These are phyloP conservation scores for Sceliomorpha sp. DNA, from an alignment of 2,888 invertebrate genomes.

Conservation along the genomic window DNA sequence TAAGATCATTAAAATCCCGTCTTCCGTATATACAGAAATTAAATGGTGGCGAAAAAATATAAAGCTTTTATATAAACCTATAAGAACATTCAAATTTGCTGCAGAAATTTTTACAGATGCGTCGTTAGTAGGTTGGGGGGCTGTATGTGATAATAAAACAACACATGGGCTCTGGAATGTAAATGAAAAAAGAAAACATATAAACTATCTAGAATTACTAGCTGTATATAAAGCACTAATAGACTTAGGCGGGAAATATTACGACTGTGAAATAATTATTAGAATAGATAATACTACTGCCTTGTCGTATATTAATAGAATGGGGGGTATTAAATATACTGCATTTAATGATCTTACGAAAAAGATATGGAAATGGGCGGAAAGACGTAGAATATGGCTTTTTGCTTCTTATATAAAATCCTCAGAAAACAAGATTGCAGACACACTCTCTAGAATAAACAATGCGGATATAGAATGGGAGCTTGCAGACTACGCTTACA, in stretches of 20 bases:
- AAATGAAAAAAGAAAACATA: no score
- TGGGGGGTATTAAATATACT: no score
- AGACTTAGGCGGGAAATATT: constrained; percentile 29
- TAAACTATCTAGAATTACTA: no score
- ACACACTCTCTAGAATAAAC: constrained; percentile 12
- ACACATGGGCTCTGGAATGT: constrained; percentile 43
- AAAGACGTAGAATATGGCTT: background rate
- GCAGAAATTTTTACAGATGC: constrained; percentile 24
- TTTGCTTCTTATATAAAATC: background rate
- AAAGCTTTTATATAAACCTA: constrained; percentile 9
- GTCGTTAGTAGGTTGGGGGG: constrained; percentile 51
- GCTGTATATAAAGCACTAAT: constrained; percentile 33
- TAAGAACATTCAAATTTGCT: constrained; percentile 17
- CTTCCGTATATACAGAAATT: constrained; percentile 9
- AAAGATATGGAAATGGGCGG: no score
- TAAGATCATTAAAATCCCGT: constrained; percentile 12
- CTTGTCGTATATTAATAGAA: no score
- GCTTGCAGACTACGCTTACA: background rate
- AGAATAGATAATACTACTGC: constrained; percentile 15
- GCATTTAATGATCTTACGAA: constrained; percentile 1
- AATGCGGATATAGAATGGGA: constrained; percentile 19
- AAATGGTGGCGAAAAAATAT: constrained; percentile 28
- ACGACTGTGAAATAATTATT: background rate
- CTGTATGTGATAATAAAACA: constrained; percentile 15
- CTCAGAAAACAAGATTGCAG: constrained; percentile 3